Percentiles rank a stretch among this genome's conserved stretches.
Evolutionary conservation across 2,113 vertebrate species (phyloP).

Genomic region (Cynocephalus volans): DNA sequence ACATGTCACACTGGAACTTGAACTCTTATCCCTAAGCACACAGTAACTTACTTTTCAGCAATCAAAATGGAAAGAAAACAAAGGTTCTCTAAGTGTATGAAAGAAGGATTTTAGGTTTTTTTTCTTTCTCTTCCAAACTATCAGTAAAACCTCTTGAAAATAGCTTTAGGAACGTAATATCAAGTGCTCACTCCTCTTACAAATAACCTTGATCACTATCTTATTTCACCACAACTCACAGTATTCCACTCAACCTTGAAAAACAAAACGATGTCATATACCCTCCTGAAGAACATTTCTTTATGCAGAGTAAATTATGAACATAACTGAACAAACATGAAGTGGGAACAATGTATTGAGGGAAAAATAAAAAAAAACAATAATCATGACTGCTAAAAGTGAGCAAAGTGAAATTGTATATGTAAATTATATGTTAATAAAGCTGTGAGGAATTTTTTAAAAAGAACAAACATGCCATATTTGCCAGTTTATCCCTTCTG

Average conservation of each 20-base stretch:
- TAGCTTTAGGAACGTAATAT: background rate
- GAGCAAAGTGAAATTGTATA: background rate
- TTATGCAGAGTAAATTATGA: background rate
- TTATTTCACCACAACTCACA: background rate
- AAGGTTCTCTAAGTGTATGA: background rate
- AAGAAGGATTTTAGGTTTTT: background rate
- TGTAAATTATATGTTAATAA: background rate
- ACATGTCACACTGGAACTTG: background rate
- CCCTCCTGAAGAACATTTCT: background rate
- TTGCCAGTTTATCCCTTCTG: background rate
- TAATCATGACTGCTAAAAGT: background rate
- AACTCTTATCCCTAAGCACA: background rate
- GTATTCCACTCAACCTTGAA: background rate
- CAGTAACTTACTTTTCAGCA: background rate
- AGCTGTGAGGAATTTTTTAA: background rate
- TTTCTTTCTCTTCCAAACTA: background rate
- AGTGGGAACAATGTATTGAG: background rate
- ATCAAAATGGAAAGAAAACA: background rate
- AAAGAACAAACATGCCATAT: background rate
- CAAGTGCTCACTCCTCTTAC: background rate
- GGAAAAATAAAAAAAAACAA: background rate
- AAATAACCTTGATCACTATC: slow-evolving; percentile 30
- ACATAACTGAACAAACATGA: background rate
- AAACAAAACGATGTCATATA: background rate
- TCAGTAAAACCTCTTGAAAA: slow-evolving; percentile 54